A percentile compares a stretch with the other conserved stretches of the same genome.
phyloP scores from a whole-genome alignment of 2,797 vertebrate genomes.

The Cossypha niveicapilla region DNA sequence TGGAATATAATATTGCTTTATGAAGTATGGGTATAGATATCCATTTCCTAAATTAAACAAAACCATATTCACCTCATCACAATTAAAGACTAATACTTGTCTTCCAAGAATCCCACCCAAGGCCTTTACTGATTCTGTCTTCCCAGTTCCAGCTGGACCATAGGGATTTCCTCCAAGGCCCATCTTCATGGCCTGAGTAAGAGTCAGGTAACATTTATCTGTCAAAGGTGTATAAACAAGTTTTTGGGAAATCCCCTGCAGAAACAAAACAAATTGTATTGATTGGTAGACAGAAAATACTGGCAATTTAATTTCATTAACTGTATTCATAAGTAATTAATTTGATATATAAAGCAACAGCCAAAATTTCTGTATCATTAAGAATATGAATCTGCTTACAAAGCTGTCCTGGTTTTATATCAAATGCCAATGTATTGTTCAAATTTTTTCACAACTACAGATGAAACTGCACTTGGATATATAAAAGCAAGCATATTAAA shows the following conservation, averaged over 20 bases:
- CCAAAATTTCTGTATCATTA: not conserved
- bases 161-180: slow-evolving; percentile 97
- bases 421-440: not conserved
- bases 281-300: not conserved
- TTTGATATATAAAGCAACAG: not conserved
- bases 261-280: not conserved
- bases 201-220: slow-evolving; percentile 96
- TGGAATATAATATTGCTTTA: not conserved
- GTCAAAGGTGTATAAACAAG: slow-evolving; percentile 96
- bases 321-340: not conserved
- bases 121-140: slow-evolving; percentile 97
- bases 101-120: slow-evolving; percentile 92
- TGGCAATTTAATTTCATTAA: not conserved
- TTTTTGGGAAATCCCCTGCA: slow-evolving; percentile 90
- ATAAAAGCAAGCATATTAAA: not conserved
- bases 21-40: not conserved
- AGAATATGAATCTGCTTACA: not conserved
- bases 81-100: slow-evolving; percentile 98
- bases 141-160: slow-evolving; percentile 95
- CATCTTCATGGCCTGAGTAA: slow-evolving; percentile 97
- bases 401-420: not conserved
- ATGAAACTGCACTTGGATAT: not conserved
- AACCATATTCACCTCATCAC: slow-evolving; percentile 88
- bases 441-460: not conserved
- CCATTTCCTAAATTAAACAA: not conserved